Conservation (phyloP, 2,888 invertebrate genomes). For the Cheilosia vulpina region DNA sequence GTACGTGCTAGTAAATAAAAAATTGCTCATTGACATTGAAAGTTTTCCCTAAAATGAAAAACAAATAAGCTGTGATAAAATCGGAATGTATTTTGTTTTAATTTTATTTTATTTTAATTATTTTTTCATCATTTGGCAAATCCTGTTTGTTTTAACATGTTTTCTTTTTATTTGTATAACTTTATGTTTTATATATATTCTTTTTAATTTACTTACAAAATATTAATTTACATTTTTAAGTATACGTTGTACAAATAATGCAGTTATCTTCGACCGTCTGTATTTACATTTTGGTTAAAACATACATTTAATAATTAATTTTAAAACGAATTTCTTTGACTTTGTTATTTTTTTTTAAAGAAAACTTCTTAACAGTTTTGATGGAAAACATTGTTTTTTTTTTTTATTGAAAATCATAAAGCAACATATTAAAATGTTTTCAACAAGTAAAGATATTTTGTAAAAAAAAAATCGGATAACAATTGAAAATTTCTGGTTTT, state of each 20-base stretch:
- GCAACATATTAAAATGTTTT: slow-evolving; percentile 30
- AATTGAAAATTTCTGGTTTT: slow-evolving; percentile 6
- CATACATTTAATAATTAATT: slow-evolving; percentile 12
- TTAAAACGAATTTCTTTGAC: slow-evolving; percentile 13
- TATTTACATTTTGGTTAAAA: slow-evolving; percentile 73
- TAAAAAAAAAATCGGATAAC: slow-evolving; percentile 15
- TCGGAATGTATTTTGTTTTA: slow-evolving; percentile 67
- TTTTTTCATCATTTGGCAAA: slow-evolving; percentile 69
- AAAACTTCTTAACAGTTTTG: slow-evolving; percentile 52
- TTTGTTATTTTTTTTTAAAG: background rate
- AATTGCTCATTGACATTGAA: too few relatives aligned
- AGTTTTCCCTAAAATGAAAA: slow-evolving; percentile 17
- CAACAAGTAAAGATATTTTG: slow-evolving; percentile 23
- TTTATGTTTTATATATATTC: slow-evolving; percentile 37
- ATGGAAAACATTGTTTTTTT: slow-evolving; percentile 35
- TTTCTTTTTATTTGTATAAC: slow-evolving; percentile 40
- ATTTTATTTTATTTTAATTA: slow-evolving; percentile 11
- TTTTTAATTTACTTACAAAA: slow-evolving; percentile 70
- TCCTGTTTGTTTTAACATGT: slow-evolving; percentile 39
- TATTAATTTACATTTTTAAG: slow-evolving; percentile 72
- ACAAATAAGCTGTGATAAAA: slow-evolving; percentile 51
- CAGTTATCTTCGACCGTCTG: slow-evolving; percentile 51
- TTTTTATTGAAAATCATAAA: slow-evolving; percentile 16
- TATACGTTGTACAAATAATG: slow-evolving; percentile 71
- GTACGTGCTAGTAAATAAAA: too few relatives aligned